phyloP scores from a whole-genome alignment of 1,140 invertebrate species.

The Drosophila eugracilis region DNA sequence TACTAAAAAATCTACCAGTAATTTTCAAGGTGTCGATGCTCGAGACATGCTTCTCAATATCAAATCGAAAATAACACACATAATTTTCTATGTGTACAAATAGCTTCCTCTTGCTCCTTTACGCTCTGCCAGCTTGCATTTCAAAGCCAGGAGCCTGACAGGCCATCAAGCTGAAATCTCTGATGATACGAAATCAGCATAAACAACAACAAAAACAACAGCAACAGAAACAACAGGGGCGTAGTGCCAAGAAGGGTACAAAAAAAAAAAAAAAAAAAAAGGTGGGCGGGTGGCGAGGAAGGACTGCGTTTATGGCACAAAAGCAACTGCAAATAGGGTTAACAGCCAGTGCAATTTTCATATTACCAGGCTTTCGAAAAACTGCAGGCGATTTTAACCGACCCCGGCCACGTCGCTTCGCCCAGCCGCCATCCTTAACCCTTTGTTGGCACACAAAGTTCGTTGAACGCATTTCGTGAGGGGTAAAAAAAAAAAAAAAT shows the following conservation, averaged over 20 bases:
- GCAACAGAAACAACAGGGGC: neutral
- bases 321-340: constrained; percentile 80
- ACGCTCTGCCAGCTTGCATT: constrained; percentile 36
- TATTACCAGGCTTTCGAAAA: constrained; percentile 73
- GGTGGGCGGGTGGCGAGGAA: no score
- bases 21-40: neutral
- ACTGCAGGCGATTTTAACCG: constrained; percentile 41
- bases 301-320: constrained; percentile 68
- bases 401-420: neutral
- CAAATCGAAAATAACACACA: neutral
- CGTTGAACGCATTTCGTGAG: constrained; percentile 51
- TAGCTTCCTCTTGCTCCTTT: constrained; percentile 18
- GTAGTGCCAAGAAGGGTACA: neutral
- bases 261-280: constrained; percentile 1
- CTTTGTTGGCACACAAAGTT: constrained; percentile 42
- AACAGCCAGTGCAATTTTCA: constrained; percentile 81
- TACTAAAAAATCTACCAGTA: no score
- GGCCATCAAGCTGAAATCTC: constrained; percentile 75
- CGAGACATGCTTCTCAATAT: neutral
- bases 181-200: constrained; percentile 81
- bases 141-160: constrained; percentile 37
- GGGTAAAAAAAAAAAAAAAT: constrained; percentile 14
- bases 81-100: constrained; percentile 4
- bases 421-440: constrained; percentile 10
- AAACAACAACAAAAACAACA: constrained; percentile 66